Evolutionary conservation across 2,113 vertebrate genomes (phyloP).

Genomic region (Pelecanus crispus): DNA sequence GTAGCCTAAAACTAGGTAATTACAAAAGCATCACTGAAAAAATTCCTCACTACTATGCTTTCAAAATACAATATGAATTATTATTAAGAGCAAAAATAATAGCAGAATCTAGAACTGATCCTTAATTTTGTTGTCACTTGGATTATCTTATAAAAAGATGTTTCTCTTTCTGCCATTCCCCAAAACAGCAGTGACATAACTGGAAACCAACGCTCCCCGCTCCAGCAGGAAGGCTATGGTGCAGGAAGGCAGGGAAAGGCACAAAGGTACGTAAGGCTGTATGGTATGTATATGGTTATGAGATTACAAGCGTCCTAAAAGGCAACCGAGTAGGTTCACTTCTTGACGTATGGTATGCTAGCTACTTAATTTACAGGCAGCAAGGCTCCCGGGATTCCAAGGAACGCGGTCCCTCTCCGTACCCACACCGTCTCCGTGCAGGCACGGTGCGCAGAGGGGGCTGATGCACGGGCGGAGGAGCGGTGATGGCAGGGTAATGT

Average conservation of each 20-base stretch:
- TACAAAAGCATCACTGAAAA: background rate
- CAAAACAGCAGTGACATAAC: background rate
- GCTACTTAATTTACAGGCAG: background rate
- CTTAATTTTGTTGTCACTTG: background rate
- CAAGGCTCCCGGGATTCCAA: background rate
- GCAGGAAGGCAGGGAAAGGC: background rate
- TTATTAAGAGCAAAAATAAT: background rate
- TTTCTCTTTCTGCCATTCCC: background rate
- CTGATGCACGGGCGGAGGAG: background rate
- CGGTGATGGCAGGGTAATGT: background rate
- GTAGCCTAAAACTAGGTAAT: background rate
- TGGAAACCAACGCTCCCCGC: background rate
- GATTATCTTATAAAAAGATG: background rate
- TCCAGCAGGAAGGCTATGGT: background rate
- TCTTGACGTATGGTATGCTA: background rate
- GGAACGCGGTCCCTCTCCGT: rapidly evolving
- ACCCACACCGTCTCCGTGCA: background rate
- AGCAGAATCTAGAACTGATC: background rate
- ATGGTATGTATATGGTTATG: rapidly evolving
- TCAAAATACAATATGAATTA: background rate
- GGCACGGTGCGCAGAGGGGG: rapidly evolving
- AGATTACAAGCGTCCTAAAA: background rate
- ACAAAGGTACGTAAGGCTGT: background rate
- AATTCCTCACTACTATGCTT: background rate
- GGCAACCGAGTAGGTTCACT: background rate